These are phyloP conservation scores for Mustelus asterias DNA, from an alignment of 2,113 vertebrate genomes.

Conservation along the genomic window DNA sequence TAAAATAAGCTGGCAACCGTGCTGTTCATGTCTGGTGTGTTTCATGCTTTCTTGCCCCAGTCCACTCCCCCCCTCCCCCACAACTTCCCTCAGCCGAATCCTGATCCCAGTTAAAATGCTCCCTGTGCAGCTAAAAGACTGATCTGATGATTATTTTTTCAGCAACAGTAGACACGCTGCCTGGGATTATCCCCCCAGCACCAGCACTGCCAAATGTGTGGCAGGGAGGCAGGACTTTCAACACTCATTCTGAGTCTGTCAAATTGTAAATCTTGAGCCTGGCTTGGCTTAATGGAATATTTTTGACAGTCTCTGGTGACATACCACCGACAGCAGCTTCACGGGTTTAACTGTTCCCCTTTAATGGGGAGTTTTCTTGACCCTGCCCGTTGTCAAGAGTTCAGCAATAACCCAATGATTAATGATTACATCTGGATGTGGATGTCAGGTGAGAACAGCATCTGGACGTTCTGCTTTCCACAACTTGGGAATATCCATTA, in stretches of 20 bases:
- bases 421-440: not conserved
- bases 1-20: not conserved
- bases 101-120: not conserved
- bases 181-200: not conserved
- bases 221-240: not conserved
- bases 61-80: not conserved
- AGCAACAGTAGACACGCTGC: not conserved
- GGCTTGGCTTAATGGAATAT: not conserved
- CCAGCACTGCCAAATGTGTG: not conserved
- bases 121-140: not conserved
- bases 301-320: not conserved
- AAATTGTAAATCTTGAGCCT: not conserved
- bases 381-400: not conserved
- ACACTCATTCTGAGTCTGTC: not conserved
- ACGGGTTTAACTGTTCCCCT: not conserved
- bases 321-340: not conserved
- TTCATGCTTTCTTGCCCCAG: not conserved
- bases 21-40: not conserved
- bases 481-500: not conserved
- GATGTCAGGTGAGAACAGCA: not conserved
- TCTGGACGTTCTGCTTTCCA: not conserved
- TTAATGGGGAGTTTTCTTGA: not conserved
- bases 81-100: not conserved
- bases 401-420: not conserved
- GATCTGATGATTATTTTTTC: not conserved